Base-by-base conservation (phyloP, 2,888 invertebrate species). In the Euproctis similis region DNA sequence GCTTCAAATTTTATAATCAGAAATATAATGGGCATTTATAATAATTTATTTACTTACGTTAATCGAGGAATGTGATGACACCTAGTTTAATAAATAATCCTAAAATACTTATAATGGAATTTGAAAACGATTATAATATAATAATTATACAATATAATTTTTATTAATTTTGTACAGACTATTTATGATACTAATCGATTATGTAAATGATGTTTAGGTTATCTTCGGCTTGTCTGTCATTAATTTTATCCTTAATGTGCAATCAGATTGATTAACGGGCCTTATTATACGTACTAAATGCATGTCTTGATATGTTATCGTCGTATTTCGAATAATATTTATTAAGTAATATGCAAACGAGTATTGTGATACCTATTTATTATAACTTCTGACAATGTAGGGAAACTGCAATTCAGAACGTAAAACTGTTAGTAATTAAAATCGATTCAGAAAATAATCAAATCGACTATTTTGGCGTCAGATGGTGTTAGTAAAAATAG, bases 81-180 rank as follows among this genome's bases (percentile, higher is more conserved):
- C 19, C 42, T 43, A 45, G 28, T 26, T 37, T 41, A 37, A 50
- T 41, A 27, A 28, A 34, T 49, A 49, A 70, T 71, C 67, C 62
- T 61, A 56, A 55, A 65, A 55, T 71, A 71, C 67, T 57, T 22
- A 54, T 23, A 26, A 55, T 41, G 31, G 70, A 70, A 68, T 65
- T 68, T 36, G 56, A 61, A 61, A 3, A 8, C 19, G 19, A 19
- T 19, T 19, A 19, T 19, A n/a, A 8, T 8, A n/a, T n/a, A 19
- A 19, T n/a, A n/a, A 12, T 12, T 23, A 12, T 23, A n/a, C 12
- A 12, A 23, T 12, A 8, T 12, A 12, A 12, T 23, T 2, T 23
- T 6, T 10, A 8, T 23, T 23, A 21, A 21, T 21, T 4, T 9
- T 21, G 21, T 21, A 21, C 11, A 39, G 45, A 35, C 45, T 53